A percentile compares a stretch with the other conserved stretches of the same genome.
Conservation (phyloP, 2,797 vertebrate genomes). For the Clamator glandarius region DNA sequence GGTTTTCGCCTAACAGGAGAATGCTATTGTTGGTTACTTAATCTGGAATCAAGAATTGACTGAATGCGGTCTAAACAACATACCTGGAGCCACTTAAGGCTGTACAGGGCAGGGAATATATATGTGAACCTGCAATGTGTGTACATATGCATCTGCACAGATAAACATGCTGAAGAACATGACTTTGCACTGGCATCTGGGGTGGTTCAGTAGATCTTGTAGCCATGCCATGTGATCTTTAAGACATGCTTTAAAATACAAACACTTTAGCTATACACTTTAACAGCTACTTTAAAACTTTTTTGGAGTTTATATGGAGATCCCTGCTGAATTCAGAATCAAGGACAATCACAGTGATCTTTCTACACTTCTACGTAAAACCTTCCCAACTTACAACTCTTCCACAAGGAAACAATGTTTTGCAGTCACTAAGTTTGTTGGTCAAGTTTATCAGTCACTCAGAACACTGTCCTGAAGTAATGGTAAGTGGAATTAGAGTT, state of each 20-base stretch:
- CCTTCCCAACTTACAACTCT: not conserved
- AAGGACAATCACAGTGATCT: not conserved
- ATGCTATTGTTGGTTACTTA: rapidly evolving
- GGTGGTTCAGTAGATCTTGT: not conserved
- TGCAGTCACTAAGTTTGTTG: not conserved
- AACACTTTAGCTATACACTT: not conserved
- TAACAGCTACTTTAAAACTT: not conserved
- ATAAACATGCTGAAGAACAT: not conserved
- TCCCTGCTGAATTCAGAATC: not conserved
- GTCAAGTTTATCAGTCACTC: not conserved
- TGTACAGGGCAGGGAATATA: not conserved
- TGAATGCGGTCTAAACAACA: not conserved
- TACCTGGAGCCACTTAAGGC: not conserved
- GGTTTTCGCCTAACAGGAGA: not conserved
- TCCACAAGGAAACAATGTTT: not conserved
- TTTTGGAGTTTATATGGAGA: not conserved
- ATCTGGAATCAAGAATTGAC: not conserved
- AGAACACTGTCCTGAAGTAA: not conserved
- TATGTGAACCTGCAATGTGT: too few relatives aligned
- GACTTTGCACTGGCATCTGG: not conserved
- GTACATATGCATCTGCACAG: too few relatives aligned
- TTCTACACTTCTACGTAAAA: not conserved
- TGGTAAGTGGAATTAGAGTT: not conserved
- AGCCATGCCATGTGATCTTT: not conserved
- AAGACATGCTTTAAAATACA: not conserved